Conservation (phyloP, 1,140 invertebrate species). For the Copidosoma floridanum region DNA sequence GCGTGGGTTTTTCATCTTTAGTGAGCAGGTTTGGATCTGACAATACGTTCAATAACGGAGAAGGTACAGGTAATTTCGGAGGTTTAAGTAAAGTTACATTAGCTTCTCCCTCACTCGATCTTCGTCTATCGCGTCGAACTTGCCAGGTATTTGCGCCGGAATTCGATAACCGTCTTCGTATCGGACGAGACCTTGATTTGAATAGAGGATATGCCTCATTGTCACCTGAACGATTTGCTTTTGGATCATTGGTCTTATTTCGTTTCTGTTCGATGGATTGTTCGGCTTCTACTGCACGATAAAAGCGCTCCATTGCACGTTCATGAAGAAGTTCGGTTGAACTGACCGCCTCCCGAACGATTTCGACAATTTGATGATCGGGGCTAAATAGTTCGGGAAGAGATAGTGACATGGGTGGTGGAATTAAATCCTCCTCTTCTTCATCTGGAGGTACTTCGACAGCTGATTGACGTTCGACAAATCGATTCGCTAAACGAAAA, state of each 20-base stretch:
- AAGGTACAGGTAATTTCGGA: slow-evolving; percentile 16
- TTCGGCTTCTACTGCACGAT: slow-evolving; percentile 70
- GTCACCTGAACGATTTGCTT: slow-evolving; percentile 32
- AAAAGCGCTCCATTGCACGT: slow-evolving; percentile 74
- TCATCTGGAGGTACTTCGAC: neutral
- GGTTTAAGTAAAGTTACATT: slow-evolving; percentile 6
- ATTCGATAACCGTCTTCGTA: slow-evolving; percentile 41
- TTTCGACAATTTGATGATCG: slow-evolving; percentile 47
- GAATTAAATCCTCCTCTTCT: slow-evolving; percentile 58
- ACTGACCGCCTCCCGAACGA: slow-evolving; percentile 70
- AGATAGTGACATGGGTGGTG: slow-evolving; percentile 76
- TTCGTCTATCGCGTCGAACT: slow-evolving; percentile 42
- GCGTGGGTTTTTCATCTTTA: slow-evolving; percentile 12
- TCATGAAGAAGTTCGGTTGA: slow-evolving; percentile 79
- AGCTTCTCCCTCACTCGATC: slow-evolving; percentile 46
- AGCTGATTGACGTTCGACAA: neutral
- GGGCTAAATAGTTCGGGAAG: slow-evolving; percentile 70
- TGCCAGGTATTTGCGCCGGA: slow-evolving; percentile 36
- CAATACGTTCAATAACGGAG: slow-evolving; percentile 17
- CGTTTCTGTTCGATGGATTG: slow-evolving; percentile 56
- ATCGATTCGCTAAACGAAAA: neutral
- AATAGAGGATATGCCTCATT: slow-evolving; percentile 26
- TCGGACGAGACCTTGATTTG: slow-evolving; percentile 31
- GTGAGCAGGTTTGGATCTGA: slow-evolving; percentile 49
- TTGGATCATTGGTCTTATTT: slow-evolving; percentile 47